Base-by-base conservation (phyloP, 2,888 invertebrate genomes). In the Amblyjoppa proteus region DNA sequence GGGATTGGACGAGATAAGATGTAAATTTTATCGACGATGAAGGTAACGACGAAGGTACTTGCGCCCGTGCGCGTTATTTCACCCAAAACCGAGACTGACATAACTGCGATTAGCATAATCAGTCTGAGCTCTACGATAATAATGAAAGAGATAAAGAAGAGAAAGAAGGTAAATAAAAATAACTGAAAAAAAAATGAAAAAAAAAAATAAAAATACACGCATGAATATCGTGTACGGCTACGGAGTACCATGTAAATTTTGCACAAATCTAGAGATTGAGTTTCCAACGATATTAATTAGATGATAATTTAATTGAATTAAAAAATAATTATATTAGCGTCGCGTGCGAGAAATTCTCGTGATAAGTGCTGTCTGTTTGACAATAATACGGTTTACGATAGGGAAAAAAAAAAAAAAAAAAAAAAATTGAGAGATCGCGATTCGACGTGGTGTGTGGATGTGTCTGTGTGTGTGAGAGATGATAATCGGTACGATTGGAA, bases 291-390 rank as follows among this genome's bases (percentile, higher is more conserved):
- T 64, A 68, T 70, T 64, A 75, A 75, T 76, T 74, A 83, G 28
- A 75, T n/a, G 38, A 49, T 81, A 68, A 81, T 20, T 73, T 75
- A 75, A 86, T 81, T 84, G 45, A 80, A 75, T 77, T 45, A 16
- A 79, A 77, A 69, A 25, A 81, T 82, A 66, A 77, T 58, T 66
- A 80, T 82, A 82, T 45, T 66, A 76, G 51, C 49, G 70, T 80
- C 70, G 83, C 82, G 83, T 84, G 80, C 80, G 82, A 81, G 74
- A 80, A 74, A 70, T 84, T 79, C 78, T 84, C 83, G 81, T 78
- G 89, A 92, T 90, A 91, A 91, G 93, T 94, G 94, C 94, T 94
- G 94, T 94, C 92, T 90, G 91, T 89, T 93, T 91, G 94, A 94
- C 94, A 94, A 94, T 94, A 94, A 94, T 88, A 89, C 86, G 89